Evolutionary conservation across 2,888 invertebrate species (phyloP), one percentile per base, ranked within the genome.

Genomic region (Lutraria lutraria): DNA sequence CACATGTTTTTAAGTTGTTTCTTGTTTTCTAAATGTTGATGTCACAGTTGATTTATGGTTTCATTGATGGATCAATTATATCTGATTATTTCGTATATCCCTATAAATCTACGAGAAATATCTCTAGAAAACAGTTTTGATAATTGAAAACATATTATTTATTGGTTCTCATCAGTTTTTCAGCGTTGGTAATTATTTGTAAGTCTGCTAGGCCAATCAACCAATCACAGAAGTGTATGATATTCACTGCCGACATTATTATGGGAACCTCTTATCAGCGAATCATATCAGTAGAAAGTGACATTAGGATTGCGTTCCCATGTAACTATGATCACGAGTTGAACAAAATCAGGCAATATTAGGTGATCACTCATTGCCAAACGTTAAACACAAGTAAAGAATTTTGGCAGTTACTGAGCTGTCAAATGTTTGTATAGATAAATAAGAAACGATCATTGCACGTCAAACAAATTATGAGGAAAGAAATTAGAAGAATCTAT

Each of bases 291-390:
- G 88, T 60, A 19, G 52, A 85, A 88, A 89, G 90, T 92, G 92
- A 92, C 92, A 90, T 88, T 85, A 84, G 87, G 88, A 90, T 91
- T 87, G 89, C 85, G 91, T 90, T 91, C 91, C 90, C 91, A 91
- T 89, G 91, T 91, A 88, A 88, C 85, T 76, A 86, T 85, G 87
- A 90, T 90, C 88, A 60, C 86, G 63, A 72, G 89, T 87, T 92
- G 88, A 88, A 87, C 85, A 87, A 89, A 88, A 92, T 90, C 87
- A 88, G 85, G 84, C 87, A 89, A 88, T 87, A 87, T 88, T 90
- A 84, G 80, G 86, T 54, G 56, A 53, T 83, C 72, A 60, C 81
- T 82, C 88, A 88, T 90, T 79, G 76, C 86, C 90, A 86, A 82
- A 52, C 43, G 43, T 85, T 82, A 86, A 82, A 81, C 83, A 87